Conservation (phyloP, 2,113 vertebrate genomes). For the Melanotaenia duboulayi region DNA sequence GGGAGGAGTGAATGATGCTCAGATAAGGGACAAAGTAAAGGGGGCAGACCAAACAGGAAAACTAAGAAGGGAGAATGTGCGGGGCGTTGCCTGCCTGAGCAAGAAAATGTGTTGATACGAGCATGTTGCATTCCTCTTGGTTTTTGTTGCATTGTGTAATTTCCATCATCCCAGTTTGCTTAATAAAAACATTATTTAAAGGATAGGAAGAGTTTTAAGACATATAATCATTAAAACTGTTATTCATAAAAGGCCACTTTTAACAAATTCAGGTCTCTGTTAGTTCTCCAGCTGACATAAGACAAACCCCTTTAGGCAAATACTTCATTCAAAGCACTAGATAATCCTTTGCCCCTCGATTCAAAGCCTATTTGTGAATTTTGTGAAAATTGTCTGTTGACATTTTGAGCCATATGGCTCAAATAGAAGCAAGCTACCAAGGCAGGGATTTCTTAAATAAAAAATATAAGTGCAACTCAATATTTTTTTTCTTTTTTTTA, state of each 20-base stretch:
- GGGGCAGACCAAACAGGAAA: conserved; percentile 86
- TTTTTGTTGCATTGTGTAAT: conserved; percentile 28
- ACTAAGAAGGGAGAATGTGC: conserved; percentile 71
- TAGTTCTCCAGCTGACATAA: background rate
- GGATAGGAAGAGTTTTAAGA: background rate
- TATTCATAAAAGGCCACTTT: too few species aligned
- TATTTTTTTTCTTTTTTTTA: background rate
- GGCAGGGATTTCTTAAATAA: conserved; percentile 11
- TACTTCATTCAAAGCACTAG: background rate
- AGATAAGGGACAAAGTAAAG: conserved; percentile 82
- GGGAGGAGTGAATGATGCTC: conserved; percentile 82
- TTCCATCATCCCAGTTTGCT: background rate
- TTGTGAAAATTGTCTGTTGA: background rate
- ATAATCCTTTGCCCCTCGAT: background rate
- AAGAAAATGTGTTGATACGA: conserved; percentile 66
- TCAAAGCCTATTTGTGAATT: background rate
- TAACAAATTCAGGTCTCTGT: too few species aligned
- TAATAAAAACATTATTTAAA: background rate
- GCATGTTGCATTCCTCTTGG: conserved; percentile 41
- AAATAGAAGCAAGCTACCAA: background rate
- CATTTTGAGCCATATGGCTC: background rate
- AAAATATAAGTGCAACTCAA: conserved; percentile 1
- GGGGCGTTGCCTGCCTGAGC: conserved; percentile 72
- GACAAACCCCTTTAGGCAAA: background rate
- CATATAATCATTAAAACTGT: too few species aligned